These are phyloP conservation scores for Drosophila chauvacae DNA, from an alignment of 1,140 invertebrate species.

Conservation along the genomic window DNA sequence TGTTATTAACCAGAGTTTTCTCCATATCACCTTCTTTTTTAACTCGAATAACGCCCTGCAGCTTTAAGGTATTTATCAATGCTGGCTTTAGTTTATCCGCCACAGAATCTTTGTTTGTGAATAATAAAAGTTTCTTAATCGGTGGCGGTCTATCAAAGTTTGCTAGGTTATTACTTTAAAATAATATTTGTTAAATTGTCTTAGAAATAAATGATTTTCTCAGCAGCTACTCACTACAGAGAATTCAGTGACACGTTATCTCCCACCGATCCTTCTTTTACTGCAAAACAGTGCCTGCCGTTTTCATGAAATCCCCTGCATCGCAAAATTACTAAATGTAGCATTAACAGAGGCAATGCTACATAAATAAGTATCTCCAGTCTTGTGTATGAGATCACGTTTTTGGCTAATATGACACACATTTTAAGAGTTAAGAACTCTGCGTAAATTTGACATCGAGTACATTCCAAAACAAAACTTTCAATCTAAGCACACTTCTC, in stretches of 20 bases:
- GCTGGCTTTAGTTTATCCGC: background rate
- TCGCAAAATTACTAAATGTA: conserved; percentile 16
- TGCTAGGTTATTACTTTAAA: background rate
- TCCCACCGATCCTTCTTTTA: background rate
- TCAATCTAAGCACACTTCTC: background rate
- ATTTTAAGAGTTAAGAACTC: background rate
- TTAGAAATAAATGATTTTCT: background rate
- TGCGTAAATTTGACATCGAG: background rate
- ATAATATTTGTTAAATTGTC: background rate
- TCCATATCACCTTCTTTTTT: conserved; percentile 4
- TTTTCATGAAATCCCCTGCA: conserved; percentile 3
- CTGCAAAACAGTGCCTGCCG: background rate
- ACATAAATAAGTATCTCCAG: conserved; percentile 20
- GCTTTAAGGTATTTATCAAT: conserved; percentile 15
- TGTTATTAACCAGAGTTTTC: background rate
- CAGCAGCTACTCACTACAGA: conserved; percentile 9
- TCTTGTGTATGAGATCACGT: conserved; percentile 18
- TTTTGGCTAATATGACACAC: conserved; percentile 7
- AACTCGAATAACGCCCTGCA: background rate
- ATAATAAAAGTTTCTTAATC: background rate
- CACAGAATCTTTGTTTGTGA: background rate
- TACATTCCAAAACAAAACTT: background rate
- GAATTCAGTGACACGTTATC: background rate
- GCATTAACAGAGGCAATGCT: conserved; percentile 17
- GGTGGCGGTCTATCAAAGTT: background rate